Evolutionary conservation across 2,113 vertebrate genomes (phyloP).

Genomic region (Antidorcas marsupialis): DNA sequence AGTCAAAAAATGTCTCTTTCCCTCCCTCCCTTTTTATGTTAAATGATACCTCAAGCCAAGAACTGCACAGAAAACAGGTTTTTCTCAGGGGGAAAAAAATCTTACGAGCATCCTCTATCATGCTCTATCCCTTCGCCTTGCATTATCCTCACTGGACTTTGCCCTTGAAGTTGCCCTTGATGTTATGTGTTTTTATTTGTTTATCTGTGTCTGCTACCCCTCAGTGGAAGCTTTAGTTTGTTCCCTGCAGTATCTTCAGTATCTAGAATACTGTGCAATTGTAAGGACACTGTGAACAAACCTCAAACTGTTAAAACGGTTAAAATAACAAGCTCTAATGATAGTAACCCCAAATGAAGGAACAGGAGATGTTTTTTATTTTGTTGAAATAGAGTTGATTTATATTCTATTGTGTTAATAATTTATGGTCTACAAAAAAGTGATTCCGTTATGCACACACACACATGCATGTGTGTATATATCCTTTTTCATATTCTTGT

Average conservation of each 20-base stretch:
- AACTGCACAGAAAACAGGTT: not conserved
- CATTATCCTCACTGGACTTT: not conserved
- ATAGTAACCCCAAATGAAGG: not conserved
- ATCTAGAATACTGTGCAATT: not conserved
- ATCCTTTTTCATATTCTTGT: not conserved
- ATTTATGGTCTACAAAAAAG: not conserved
- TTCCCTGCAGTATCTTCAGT: not conserved
- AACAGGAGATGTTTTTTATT: not conserved
- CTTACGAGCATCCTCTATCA: not conserved
- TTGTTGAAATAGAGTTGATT: not conserved
- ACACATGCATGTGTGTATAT: too few species aligned
- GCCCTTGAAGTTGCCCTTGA: not conserved
- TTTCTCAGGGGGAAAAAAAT: not conserved
- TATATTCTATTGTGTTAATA: not conserved
- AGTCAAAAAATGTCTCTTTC: not conserved
- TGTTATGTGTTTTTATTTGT: not conserved
- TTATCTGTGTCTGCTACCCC: not conserved
- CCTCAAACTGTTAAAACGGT: not conserved
- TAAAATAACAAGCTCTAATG: not conserved
- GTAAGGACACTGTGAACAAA: not conserved
- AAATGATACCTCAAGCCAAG: not conserved
- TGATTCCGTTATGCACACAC: not conserved
- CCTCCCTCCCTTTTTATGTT: not conserved
- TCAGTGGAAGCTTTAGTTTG: not conserved
- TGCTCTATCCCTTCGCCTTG: not conserved